phyloP scores from a whole-genome alignment of 1,140 invertebrate species.

The Drosophila sp. region DNA sequence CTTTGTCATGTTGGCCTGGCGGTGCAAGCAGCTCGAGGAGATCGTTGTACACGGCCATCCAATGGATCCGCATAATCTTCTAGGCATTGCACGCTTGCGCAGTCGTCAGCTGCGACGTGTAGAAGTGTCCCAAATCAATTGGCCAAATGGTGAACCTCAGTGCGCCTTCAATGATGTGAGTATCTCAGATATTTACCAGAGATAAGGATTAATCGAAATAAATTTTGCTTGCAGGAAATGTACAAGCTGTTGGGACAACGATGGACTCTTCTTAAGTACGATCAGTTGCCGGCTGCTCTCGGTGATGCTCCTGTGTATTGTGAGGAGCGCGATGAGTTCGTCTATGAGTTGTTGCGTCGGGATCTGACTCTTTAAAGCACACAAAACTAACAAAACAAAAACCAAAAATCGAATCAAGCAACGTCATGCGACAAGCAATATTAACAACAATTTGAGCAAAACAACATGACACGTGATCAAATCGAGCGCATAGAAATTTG shows the following conservation, averaged over 20 bases:
- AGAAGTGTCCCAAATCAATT: constrained; percentile 87
- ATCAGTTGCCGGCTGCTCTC: constrained; percentile 84
- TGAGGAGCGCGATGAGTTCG: constrained; percentile 75
- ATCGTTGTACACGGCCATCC: constrained; percentile 87
- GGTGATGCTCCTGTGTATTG: constrained; percentile 65
- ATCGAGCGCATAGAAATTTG: constrained; percentile 65
- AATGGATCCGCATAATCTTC: constrained; percentile 86
- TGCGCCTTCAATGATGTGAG: constrained; percentile 74
- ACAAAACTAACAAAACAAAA: constrained; percentile 23
- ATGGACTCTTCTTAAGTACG: constrained; percentile 83
- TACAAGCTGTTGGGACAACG: constrained; percentile 81
- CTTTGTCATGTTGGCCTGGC: constrained; percentile 91
- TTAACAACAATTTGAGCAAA: constrained; percentile 32
- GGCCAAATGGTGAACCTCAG: constrained; percentile 56
- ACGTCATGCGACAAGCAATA: constrained; percentile 37
- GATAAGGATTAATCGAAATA: background rate
- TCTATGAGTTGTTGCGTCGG: constrained; percentile 75
- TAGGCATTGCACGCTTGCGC: constrained; percentile 89
- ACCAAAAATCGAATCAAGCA: constrained; percentile 62
- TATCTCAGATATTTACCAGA: constrained; percentile 7
- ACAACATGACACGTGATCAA: constrained; percentile 76
- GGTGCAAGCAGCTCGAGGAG: constrained; percentile 88
- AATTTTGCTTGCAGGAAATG: constrained; percentile 83
- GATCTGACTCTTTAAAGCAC: constrained; percentile 71
- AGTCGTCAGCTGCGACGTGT: constrained; percentile 87